Evolutionary conservation across 2,797 vertebrate genomes (phyloP).

Genomic region (Mormyrops attenuatus): DNA sequence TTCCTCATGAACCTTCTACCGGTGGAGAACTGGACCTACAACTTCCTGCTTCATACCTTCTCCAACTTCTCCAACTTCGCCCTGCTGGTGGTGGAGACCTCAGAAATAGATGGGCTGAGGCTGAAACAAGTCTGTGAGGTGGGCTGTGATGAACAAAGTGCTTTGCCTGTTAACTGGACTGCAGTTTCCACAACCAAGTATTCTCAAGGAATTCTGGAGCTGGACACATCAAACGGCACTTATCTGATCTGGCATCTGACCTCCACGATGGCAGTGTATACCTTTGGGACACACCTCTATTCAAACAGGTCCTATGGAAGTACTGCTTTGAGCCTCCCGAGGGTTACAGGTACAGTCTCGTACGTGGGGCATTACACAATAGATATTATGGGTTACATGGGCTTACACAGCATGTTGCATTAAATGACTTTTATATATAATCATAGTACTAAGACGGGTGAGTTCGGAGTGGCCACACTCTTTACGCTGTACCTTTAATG

Average conservation of each 20-base stretch:
- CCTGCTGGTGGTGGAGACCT: constrained; percentile 41
- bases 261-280: constrained; percentile 52
- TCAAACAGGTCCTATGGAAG: constrained; percentile 22
- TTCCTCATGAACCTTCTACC: constrained; percentile 52
- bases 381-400: background rate
- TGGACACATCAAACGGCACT: fast-evolving
- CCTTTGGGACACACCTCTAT: background rate
- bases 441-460: too few species aligned
- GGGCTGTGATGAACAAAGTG: constrained; percentile 31
- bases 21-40: constrained; percentile 42
- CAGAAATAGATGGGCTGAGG: background rate
- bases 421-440: background rate
- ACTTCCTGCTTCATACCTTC: constrained; percentile 36
- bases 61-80: fast-evolving
- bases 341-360: constrained; percentile 45
- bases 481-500: too few species aligned
- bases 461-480: too few species aligned
- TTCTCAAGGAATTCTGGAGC: fast-evolving
- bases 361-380: background rate
- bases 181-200: constrained; percentile 23
- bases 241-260: constrained; percentile 52
- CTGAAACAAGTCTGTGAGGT: background rate
- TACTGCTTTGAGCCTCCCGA: constrained; percentile 44
- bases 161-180: constrained; percentile 18
- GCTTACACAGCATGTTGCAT: background rate